Conservation (phyloP, 2,113 vertebrate genomes). For the Clarias gariepinus region DNA sequence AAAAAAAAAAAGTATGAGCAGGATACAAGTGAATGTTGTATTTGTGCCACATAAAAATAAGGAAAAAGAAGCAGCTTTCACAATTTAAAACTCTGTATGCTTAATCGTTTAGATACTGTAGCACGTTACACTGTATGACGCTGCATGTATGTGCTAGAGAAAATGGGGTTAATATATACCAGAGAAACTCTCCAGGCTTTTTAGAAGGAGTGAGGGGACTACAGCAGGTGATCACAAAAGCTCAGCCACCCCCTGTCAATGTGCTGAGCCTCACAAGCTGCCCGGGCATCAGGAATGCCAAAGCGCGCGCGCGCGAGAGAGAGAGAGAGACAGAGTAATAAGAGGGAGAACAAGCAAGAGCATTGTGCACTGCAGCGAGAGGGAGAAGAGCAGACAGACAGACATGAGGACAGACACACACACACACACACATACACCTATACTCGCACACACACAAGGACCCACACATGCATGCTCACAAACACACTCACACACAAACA, state of each 20-base stretch:
- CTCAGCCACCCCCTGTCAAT: slow-evolving; percentile 17
- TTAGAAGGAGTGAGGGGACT: not conserved
- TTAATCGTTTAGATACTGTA: not conserved
- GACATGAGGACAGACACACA: slow-evolving; percentile 6
- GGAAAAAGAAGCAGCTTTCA: not conserved
- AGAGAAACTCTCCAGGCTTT: not conserved
- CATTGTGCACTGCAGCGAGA: slow-evolving; percentile 64
- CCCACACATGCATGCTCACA: not conserved
- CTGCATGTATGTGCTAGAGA: slow-evolving; percentile 1
- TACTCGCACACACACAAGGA: slow-evolving; percentile 1
- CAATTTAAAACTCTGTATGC: no score
- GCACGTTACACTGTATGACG: not conserved
- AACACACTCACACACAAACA: not conserved
- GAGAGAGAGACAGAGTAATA: slow-evolving; percentile 64
- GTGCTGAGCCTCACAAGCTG: slow-evolving; percentile 43
- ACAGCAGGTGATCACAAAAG: slow-evolving; percentile 32
- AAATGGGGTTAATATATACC: slow-evolving; percentile 34
- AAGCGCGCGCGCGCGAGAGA: slow-evolving; percentile 63
- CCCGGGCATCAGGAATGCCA: slow-evolving; percentile 68
- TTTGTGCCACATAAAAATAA: not conserved
- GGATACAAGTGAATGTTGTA: not conserved
- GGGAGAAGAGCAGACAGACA: slow-evolving; percentile 37
- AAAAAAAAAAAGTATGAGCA: not conserved
- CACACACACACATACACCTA: not conserved
- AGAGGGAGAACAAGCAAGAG: slow-evolving; percentile 67